Evolutionary conservation across 2,888 invertebrate genomes (phyloP).

Genomic region (Thereva nobilitata): DNA sequence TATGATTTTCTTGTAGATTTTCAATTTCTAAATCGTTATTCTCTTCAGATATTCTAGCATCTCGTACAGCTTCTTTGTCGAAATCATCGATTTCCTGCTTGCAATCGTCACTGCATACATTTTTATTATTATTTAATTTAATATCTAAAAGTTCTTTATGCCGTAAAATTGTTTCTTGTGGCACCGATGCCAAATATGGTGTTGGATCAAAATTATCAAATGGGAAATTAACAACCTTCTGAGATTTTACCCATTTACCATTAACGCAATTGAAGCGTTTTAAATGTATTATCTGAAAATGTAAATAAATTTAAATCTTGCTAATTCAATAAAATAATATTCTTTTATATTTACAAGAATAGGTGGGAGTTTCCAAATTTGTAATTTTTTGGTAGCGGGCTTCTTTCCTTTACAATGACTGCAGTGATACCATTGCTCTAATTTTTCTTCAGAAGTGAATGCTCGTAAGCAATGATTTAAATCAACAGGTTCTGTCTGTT

Average conservation of each 20-base stretch:
- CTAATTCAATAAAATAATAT: constrained; percentile 2
- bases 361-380: constrained; percentile 89
- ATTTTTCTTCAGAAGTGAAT: constrained; percentile 84
- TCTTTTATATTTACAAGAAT: constrained; percentile 70
- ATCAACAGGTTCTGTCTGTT: constrained; percentile 81
- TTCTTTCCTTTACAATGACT: constrained; percentile 80
- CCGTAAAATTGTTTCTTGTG: constrained; percentile 73
- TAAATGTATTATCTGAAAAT: constrained; percentile 79
- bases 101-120: constrained; percentile 38
- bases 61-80: constrained; percentile 33
- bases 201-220: constrained; percentile 85
- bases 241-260: constrained; percentile 92
- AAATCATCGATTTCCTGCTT: constrained; percentile 43
- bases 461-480: constrained; percentile 83
- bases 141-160: constrained; percentile 64
- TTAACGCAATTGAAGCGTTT: constrained; percentile 91
- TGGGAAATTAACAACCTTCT: constrained; percentile 90
- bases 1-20: constrained; percentile 26
- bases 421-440: constrained; percentile 87
- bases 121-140: constrained; percentile 46
- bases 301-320: constrained; percentile 10
- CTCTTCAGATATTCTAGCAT: constrained; percentile 30
- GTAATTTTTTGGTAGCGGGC: constrained; percentile 86
- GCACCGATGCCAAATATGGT: constrained; percentile 80
- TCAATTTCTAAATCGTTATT: constrained; percentile 16